Evolutionary conservation across 2,888 invertebrate species (phyloP), one percentile per base, ranked within the genome.

Genomic region (Apamea sordens): DNA sequence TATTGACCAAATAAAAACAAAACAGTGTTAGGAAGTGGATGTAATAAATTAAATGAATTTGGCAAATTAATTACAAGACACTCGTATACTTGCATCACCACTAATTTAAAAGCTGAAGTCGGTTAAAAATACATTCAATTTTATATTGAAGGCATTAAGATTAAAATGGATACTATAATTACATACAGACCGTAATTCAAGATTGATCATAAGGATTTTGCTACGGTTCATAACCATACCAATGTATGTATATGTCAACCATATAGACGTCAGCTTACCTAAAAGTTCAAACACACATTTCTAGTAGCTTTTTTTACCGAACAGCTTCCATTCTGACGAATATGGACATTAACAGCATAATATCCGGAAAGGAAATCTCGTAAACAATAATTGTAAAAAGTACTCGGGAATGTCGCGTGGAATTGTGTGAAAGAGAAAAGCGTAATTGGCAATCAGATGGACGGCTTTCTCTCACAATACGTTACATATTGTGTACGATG

Each of bases 401-500:
- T 76, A 81, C 79, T 80, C 78, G 88, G 81, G 85, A 82, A 89
- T 90, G 89, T 92, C 91, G 90, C 91, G 90, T 86, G 80, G 81
- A 89, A 87, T 88, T 85, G 84, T 88, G 90, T 89, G 90, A 86
- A 85, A 88, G 89, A 91, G 92, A 93, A 93, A 93, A 93, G 92
- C 92, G 88, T 93, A 93, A 94, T 93, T 94, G 93, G 90, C 91
- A 89, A 92, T 90, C 88, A 88, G 90, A 92, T 90, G 88, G 88
- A 80, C 87, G 91, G 86, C 94, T 95, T 95, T 95, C 94, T 91
- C 94, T 92, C 71, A 86, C 85, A 88, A 88, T 91, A 90, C 78
- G 78, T 80, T 87, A 86, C 79, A 84, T 83, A 86, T 90, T 90
- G 88, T 86, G 88, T 85, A 86, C 79, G 79, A 86, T 88, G 82